A percentile compares a stretch with the other conserved stretches of the same genome.
phyloP scores from a whole-genome alignment of 2,113 vertebrate species.

The Polypterus senegalus region DNA sequence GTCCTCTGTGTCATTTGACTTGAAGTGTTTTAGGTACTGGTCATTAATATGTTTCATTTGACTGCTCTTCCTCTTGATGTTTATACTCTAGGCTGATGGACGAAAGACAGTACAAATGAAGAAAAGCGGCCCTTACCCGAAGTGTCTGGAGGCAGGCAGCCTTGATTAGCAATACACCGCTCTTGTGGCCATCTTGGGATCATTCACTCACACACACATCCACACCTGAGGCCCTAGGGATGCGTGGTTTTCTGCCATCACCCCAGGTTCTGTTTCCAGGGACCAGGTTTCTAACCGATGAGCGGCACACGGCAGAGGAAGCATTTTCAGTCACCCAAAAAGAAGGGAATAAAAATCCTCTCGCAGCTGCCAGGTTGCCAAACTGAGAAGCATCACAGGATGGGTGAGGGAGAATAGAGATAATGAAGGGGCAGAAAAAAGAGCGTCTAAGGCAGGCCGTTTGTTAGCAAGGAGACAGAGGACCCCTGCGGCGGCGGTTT shows the following conservation, averaged over 20 bases:
- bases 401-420: slow-evolving; percentile 37
- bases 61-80: no score
- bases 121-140: not conserved
- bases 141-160: not conserved
- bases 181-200: not conserved
- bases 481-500: slow-evolving; percentile 84
- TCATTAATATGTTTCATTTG: no score
- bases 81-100: no score
- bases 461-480: slow-evolving; percentile 49
- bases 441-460: slow-evolving; percentile 24
- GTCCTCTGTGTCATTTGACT: no score
- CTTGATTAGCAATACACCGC: not conserved
- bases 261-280: no score
- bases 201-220: not conserved
- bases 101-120: no score
- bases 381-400: slow-evolving; percentile 10
- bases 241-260: no score
- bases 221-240: not conserved
- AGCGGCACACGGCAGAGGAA: no score
- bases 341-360: not conserved
- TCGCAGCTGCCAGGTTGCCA: not conserved
- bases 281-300: no score
- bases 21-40: no score
- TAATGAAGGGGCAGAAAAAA: slow-evolving; percentile 18
- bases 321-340: not conserved